Conservation (phyloP, 2,888 invertebrate genomes). For the Eubasilissa splendida region DNA sequence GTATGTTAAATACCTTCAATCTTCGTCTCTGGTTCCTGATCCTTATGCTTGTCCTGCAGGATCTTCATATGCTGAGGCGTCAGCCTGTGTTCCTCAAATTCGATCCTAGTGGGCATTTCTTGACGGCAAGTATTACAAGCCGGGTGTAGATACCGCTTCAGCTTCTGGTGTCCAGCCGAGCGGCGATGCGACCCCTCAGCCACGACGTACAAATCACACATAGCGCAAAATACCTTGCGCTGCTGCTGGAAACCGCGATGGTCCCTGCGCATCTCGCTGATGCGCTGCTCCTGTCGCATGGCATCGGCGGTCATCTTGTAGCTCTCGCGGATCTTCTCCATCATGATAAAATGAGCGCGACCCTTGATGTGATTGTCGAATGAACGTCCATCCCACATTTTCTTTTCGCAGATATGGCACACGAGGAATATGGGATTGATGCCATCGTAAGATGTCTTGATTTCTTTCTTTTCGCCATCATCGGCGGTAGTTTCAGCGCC, state of each 20-base stretch:
- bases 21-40: slow-evolving; percentile 68
- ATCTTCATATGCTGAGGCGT: slow-evolving; percentile 82
- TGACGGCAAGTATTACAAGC: slow-evolving; percentile 85
- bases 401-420: slow-evolving; percentile 88
- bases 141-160: slow-evolving; percentile 89
- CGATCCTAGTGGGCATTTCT: slow-evolving; percentile 89
- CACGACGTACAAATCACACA: slow-evolving; percentile 90
- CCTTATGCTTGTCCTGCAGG: slow-evolving; percentile 71
- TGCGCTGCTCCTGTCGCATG: slow-evolving; percentile 87
- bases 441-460: slow-evolving; percentile 74
- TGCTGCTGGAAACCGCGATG: slow-evolving; percentile 44
- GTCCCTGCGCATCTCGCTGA: slow-evolving; percentile 62
- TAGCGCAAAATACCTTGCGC: slow-evolving; percentile 75
- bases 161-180: slow-evolving; percentile 85
- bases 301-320: slow-evolving; percentile 83
- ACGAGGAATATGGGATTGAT: slow-evolving; percentile 79
- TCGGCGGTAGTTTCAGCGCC: slow-evolving; percentile 56
- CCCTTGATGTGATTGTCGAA: slow-evolving; percentile 84
- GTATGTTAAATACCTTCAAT: slow-evolving; percentile 65
- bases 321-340: slow-evolving; percentile 83
- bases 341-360: slow-evolving; percentile 82
- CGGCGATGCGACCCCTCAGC: slow-evolving; percentile 87
- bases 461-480: slow-evolving; percentile 61
- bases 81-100: slow-evolving; percentile 86
- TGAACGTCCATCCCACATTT: slow-evolving; percentile 84